Conservation (phyloP, 2,797 vertebrate species). For the Adelosebastes latens region DNA sequence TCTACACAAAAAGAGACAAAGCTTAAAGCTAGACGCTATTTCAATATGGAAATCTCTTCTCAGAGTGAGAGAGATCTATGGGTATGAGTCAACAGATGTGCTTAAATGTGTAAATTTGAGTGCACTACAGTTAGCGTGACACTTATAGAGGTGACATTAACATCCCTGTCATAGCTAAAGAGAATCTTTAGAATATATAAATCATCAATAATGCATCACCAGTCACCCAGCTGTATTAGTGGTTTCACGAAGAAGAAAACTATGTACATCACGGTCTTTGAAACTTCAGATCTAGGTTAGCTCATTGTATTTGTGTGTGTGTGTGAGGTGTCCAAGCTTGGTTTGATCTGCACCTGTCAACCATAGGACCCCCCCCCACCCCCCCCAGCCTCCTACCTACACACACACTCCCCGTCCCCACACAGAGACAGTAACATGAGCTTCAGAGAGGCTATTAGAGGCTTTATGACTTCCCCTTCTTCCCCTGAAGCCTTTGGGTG, state of each 20-base stretch:
- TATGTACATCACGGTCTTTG: neutral
- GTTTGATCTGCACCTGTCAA: constrained; percentile 70
- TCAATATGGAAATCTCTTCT: neutral
- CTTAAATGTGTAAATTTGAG: neutral
- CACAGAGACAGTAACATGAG: constrained; percentile 53
- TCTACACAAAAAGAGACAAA: constrained; percentile 22
- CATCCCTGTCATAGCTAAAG: neutral
- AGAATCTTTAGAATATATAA: neutral
- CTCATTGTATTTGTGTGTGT: neutral
- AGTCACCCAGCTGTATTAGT: neutral
- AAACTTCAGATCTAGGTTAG: neutral
- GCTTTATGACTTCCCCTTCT: constrained; percentile 80
- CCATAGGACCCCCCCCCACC: neutral
- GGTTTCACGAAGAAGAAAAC: neutral
- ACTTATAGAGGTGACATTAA: neutral
- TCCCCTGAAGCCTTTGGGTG: constrained; percentile 57
- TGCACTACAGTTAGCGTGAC: neutral
- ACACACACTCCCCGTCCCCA: neutral
- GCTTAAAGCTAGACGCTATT: neutral
- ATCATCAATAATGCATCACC: neutral
- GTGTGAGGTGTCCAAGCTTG: constrained; percentile 14
- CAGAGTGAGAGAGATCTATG: neutral
- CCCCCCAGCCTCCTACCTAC: neutral
- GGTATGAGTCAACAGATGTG: neutral
- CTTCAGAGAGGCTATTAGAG: constrained; percentile 71